A percentile compares a stretch with the other conserved stretches of the same genome.
These are phyloP conservation scores for Lysandra bellargus DNA, from an alignment of 2,888 invertebrate species.

Conservation along the genomic window DNA sequence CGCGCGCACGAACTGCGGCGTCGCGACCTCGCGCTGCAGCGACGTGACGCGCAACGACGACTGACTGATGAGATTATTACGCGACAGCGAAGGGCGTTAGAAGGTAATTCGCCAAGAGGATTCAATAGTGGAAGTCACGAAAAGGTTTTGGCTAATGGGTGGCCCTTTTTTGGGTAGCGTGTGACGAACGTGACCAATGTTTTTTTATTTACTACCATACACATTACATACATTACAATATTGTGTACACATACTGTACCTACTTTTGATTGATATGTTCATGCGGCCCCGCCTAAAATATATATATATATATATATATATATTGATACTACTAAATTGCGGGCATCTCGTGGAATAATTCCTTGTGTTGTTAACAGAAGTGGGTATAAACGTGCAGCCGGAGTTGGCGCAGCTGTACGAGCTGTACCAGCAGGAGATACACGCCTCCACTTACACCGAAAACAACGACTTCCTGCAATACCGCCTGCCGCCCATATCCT, in stretches of 20 bases:
- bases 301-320: too few species aligned
- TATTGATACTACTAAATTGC: too few species aligned
- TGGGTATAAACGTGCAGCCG: slow-evolving; percentile 84
- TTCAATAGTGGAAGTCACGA: too few species aligned
- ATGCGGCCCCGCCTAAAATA: too few species aligned
- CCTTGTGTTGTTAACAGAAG: slow-evolving; percentile 68
- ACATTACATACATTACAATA: too few species aligned
- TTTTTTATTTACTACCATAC: too few species aligned
- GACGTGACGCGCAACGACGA: slow-evolving; percentile 91
- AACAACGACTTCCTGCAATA: slow-evolving; percentile 79
- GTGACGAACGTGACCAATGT: too few species aligned
- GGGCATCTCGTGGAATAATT: too few species aligned
- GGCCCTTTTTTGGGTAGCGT: too few species aligned
- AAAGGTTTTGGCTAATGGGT: too few species aligned
- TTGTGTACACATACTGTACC: too few species aligned
- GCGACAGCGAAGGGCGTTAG: slow-evolving; percentile 90
- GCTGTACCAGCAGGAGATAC: slow-evolving; percentile 92
- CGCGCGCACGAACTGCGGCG: slow-evolving; percentile 92
- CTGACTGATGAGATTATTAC: slow-evolving; percentile 96
- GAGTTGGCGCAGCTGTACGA: slow-evolving; percentile 90
- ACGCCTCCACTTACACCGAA: slow-evolving; percentile 88
- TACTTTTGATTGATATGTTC: too few species aligned
- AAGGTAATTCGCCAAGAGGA: slow-evolving; percentile 76
- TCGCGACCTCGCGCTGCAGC: slow-evolving; percentile 89
- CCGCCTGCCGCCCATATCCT: slow-evolving; percentile 83